These are phyloP conservation scores for Euspilapteryx auroguttella DNA, from an alignment of 2,888 invertebrate genomes.

Conservation along the genomic window DNA sequence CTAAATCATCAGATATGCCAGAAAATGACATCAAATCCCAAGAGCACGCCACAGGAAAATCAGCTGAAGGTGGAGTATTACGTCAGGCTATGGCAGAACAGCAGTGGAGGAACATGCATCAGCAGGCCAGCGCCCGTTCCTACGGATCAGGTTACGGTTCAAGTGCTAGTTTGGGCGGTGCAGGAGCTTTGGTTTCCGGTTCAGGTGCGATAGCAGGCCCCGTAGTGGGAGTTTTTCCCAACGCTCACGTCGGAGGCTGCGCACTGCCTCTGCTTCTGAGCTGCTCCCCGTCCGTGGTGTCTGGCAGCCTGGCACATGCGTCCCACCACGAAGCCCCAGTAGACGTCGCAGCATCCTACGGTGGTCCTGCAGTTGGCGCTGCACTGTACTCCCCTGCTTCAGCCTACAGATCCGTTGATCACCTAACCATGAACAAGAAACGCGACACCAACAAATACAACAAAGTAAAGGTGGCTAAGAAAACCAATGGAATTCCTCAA, in stretches of 20 bases:
- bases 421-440: conserved; percentile 28
- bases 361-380: not conserved
- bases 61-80: no score
- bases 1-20: no score
- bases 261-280: conserved; percentile 7
- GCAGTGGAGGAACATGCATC: no score
- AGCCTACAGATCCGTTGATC: conserved; percentile 25
- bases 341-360: conserved; percentile 20
- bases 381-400: no score
- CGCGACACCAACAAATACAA: conserved; percentile 23
- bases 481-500: no score
- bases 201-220: conserved; percentile 8
- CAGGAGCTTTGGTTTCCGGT: not conserved
- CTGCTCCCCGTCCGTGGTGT: conserved; percentile 15
- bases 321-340: no score
- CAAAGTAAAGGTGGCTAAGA: conserved; percentile 11
- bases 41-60: no score
- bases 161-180: no score
- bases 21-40: no score
- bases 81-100: no score
- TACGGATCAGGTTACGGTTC: not conserved
- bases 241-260: not conserved
- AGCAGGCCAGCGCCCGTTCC: no score
- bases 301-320: conserved; percentile 15
- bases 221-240: not conserved